Evolutionary conservation across 2,888 invertebrate genomes (phyloP), one percentile per base, ranked within the genome.

Genomic region (Heptascelio sp.): DNA sequence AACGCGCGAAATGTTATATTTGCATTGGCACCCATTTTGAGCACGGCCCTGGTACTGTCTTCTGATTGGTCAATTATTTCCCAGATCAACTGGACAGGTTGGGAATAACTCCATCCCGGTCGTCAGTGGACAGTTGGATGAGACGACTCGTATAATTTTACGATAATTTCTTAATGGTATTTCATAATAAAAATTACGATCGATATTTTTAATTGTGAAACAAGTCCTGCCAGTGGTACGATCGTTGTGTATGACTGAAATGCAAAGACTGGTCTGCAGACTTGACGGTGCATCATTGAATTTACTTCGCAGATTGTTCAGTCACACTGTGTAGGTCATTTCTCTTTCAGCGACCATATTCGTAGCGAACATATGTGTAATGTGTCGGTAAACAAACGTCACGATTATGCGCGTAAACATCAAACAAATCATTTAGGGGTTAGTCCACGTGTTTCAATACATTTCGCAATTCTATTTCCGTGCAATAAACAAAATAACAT

Each of bases 251-350:
- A 77, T 70, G 76, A 60, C 51, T 60, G 53, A 76, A 76, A 68
- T 68, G 68, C 40, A 34, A 76, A 53, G 77, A 26, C 53, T 68
- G 68, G 60, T 67, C 67, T 64, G 53, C 40, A 55, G 21, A 68
- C 68, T 80, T 62, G 53, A 67, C 67, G 79, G 55, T 59, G 73
- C 64, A 80, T 73, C 65, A 73, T 72, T 67, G 46, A 43, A 68
- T 80, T 67, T 68, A 59, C 73, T 67, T 79, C 60, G 57, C 59
- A 73, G 80, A 67, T 67, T 65, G 57, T 80, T 73, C 80, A 67
- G 68, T 80, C 73, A 68, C 80, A n/a, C n/a, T n/a, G n/a, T 59
- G 65, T 55, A 67, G 80, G 80, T 80, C 73, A 65, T 80, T 80
- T 73, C 68, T 80, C 80, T 73, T 68, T 73, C 67, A 46, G 40